Base-by-base conservation (phyloP, 2,888 invertebrate species). In the Bombyx huttoni region DNA sequence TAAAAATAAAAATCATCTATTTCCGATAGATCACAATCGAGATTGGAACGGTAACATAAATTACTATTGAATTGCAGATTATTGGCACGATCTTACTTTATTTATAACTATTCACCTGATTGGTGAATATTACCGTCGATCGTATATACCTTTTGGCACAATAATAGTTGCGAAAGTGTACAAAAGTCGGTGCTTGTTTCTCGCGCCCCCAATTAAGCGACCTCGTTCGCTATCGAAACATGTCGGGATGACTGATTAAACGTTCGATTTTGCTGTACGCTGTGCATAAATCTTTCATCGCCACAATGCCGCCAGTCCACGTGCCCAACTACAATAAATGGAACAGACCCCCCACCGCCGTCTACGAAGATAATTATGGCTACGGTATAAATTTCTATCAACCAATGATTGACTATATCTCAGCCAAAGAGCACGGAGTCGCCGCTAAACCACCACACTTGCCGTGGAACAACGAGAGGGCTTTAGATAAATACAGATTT, bases 371-470 rank as follows among this genome's bases (percentile, higher is more conserved):
- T 78, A 96, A 96, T 82, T 96, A 95, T 82, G 93, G 93, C 61
- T 94, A 92, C 77, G 94, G 94, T 51, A 94, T 95, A 68, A 94
- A 95, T 83, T 94, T 91, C 80, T 96, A 96, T 81, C 94, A 95
- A 77, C 95, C 95, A 50, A 95, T 96, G 95, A 92, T 96, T 68
- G 94, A 96, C 79, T 95, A 94, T 71, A 91, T 96, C 63, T 92
- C 93, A 70, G 91, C 90, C 48, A 94, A 93, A 82, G 90, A 91
- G 61, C 86, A 78, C 52, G 89, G 87, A 52, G 62, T 75, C 13
- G 54, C 68, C 13, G 63, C 72, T 0, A 78, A 79, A 50, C 89
- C 89, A 45, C 93, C 95, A 59, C 93, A 94, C 80, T 83, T 95
- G 60, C 94, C 94, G 54, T 93, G 92, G 92, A 90, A 90, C 55